phyloP scores from a whole-genome alignment of 2,797 vertebrate species.

The Ctenosaura bakeri region DNA sequence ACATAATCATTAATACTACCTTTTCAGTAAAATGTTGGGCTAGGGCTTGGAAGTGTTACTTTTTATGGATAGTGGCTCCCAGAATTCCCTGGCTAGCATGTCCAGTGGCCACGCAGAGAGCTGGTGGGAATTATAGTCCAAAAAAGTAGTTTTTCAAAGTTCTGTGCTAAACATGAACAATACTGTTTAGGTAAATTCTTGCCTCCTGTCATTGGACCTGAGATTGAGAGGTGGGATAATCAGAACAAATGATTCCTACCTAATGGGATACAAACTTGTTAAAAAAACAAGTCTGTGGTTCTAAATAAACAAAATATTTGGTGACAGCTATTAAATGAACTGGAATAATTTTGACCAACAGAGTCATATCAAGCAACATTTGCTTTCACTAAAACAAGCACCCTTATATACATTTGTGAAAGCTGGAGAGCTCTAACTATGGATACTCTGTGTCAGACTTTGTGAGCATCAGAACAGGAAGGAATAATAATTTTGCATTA shows the following conservation, averaged over 20 bases:
- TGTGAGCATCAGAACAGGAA: neutral
- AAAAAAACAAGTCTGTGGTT: too few relatives aligned
- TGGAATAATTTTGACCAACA: neutral
- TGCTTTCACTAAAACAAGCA: slow-evolving; percentile 11
- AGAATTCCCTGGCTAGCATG: too few relatives aligned
- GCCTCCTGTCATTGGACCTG: neutral
- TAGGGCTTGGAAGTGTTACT: too few relatives aligned
- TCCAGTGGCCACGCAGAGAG: too few relatives aligned
- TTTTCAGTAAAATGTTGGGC: neutral
- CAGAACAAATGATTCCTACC: neutral
- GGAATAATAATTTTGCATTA: neutral
- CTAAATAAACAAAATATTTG: neutral
- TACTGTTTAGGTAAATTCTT: neutral
- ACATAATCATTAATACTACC: neutral
- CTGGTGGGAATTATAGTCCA: too few relatives aligned
- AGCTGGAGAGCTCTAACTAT: neutral
- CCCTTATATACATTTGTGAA: neutral
- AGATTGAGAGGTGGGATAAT: neutral
- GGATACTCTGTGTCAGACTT: neutral
- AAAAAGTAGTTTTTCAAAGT: too few relatives aligned
- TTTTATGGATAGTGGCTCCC: too few relatives aligned
- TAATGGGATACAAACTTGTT: neutral
- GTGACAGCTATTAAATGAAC: neutral
- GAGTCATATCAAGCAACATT: neutral
- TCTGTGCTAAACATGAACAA: neutral